A percentile compares a stretch with the other conserved stretches of the same genome.
These are phyloP conservation scores for Cyaniris semiargus DNA, from an alignment of 2,888 invertebrate genomes.

Conservation along the genomic window DNA sequence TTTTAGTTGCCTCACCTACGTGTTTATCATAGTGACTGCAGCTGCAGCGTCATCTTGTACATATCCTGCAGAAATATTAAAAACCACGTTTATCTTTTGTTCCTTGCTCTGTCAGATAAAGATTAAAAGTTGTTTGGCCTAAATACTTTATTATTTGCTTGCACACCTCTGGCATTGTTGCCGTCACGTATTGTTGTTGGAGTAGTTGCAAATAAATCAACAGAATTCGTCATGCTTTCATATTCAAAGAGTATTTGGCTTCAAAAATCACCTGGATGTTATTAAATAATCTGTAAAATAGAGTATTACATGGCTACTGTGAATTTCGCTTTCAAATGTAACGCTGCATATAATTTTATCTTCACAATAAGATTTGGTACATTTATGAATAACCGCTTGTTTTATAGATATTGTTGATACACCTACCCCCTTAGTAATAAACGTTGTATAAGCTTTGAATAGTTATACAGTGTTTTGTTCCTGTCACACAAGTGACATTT, in stretches of 20 bases:
- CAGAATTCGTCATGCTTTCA: neutral
- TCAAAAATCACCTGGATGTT: neutral
- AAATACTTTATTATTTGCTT: neutral
- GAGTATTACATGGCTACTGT: neutral
- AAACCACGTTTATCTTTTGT: neutral
- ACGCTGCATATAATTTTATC: neutral
- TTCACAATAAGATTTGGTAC: too few species aligned
- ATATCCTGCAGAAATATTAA: neutral
- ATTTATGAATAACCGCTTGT: too few species aligned
- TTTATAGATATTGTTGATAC: too few species aligned
- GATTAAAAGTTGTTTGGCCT: neutral
- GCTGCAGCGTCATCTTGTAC: too few species aligned
- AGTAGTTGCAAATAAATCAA: slow-evolving; percentile 13
- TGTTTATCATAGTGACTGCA: too few species aligned
- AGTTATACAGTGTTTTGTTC: too few species aligned
- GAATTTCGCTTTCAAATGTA: neutral
- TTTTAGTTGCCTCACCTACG: too few species aligned
- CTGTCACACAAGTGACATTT: too few species aligned
- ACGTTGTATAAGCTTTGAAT: too few species aligned
- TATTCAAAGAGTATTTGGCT: neutral
- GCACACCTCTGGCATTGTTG: neutral
- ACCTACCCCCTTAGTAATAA: too few species aligned
- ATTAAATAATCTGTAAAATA: neutral
- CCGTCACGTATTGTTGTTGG: slow-evolving; percentile 7
- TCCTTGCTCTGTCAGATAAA: neutral